Percentiles rank a stretch among this genome's conserved stretches.
phyloP scores from a whole-genome alignment of 1,140 invertebrate genomes.

The Aphelenchoides fujianensis region DNA sequence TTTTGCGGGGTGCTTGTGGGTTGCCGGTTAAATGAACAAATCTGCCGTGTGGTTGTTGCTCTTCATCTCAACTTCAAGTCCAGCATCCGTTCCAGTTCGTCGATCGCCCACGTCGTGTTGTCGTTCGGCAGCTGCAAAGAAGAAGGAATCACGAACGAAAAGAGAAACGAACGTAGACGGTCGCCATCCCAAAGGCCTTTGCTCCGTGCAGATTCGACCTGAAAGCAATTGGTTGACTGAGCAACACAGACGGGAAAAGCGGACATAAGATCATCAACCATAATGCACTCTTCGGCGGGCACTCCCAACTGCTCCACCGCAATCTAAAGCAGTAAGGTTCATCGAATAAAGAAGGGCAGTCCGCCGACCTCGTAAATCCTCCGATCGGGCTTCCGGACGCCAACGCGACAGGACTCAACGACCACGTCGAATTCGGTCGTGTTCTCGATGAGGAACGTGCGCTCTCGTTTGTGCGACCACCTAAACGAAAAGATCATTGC shows the following conservation, averaged over 20 bases:
- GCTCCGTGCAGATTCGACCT: neutral
- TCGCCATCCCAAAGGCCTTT: neutral
- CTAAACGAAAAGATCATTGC: too few species aligned
- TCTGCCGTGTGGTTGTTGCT: neutral
- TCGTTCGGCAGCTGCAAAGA: neutral
- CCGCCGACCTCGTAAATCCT: constrained; percentile 7
- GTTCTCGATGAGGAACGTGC: neutral
- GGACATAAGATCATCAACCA: constrained; percentile 24
- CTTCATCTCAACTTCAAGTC: neutral
- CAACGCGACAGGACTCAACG: constrained; percentile 14
- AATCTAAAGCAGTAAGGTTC: constrained; percentile 5
- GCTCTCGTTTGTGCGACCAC: neutral
- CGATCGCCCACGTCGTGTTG: neutral
- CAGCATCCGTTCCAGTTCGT: neutral
- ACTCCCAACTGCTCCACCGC: constrained; percentile 20
- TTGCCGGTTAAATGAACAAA: too few species aligned
- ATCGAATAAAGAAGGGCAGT: neutral
- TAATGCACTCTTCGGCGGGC: constrained; percentile 18
- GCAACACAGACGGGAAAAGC: too few species aligned
- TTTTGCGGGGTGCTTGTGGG: too few species aligned
- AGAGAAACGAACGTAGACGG: neutral
- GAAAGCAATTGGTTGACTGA: too few species aligned
- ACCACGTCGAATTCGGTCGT: constrained; percentile 3
- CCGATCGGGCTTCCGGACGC: constrained; percentile 10
- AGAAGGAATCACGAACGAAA: too few species aligned